Evolutionary conservation across 2,888 invertebrate species (phyloP).

Genomic region (Drosophila phalerata): DNA sequence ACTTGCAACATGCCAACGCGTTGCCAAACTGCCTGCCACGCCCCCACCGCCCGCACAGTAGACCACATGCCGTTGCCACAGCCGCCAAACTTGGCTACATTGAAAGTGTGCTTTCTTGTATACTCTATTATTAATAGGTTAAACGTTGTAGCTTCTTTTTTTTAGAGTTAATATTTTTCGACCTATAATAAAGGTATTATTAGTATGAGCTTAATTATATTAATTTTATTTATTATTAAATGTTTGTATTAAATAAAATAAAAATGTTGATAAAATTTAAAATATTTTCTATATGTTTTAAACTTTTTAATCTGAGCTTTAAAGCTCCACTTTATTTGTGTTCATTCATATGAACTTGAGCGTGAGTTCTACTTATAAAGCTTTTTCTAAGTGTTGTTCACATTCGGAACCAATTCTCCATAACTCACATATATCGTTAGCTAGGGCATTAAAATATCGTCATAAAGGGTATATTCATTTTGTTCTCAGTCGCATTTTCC

Average conservation of each 20-base stretch:
- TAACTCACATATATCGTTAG: not conserved
- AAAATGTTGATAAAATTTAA: too few relatives aligned
- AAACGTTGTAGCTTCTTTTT: too few relatives aligned
- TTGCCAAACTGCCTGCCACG: conserved; percentile 58
- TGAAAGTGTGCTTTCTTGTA: conserved; percentile 34
- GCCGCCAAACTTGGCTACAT: conserved; percentile 48
- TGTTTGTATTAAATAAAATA: too few relatives aligned
- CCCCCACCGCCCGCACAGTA: conserved; percentile 19
- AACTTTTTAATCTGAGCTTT: not conserved
- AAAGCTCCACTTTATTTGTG: not conserved
- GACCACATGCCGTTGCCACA: conserved; percentile 18
- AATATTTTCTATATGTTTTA: too few relatives aligned
- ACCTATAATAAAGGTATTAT: too few relatives aligned
- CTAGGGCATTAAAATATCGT: conserved; percentile 21
- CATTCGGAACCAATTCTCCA: not conserved
- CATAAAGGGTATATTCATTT: conserved; percentile 1
- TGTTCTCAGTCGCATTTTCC: conserved; percentile 31
- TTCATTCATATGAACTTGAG: not conserved
- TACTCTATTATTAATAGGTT: too few relatives aligned
- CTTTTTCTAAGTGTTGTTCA: not conserved
- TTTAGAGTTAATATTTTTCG: too few relatives aligned
- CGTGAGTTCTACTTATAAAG: not conserved
- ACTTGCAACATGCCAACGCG: conserved; percentile 57
- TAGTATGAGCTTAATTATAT: too few relatives aligned
- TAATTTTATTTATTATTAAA: too few relatives aligned